Percentiles rank a stretch among this genome's conserved stretches.
Conservation (phyloP, 2,888 invertebrate species). For the Melolontha melolontha region DNA sequence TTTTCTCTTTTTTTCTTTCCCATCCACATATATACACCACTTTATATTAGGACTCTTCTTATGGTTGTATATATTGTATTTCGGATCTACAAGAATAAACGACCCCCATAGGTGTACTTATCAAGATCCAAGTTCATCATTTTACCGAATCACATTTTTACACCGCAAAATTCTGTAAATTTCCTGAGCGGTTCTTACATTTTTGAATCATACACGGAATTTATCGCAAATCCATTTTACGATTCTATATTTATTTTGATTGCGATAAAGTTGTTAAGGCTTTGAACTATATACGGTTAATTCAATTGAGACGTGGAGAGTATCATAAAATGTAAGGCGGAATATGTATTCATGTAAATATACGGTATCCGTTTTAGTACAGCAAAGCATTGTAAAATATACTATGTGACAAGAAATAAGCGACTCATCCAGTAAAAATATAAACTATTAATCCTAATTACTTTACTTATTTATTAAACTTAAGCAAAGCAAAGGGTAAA, state of each 20-base stretch:
- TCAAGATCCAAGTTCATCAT: slow-evolving; percentile 54
- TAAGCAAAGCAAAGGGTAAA: too few species aligned
- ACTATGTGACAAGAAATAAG: too few species aligned
- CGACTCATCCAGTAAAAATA: too few species aligned
- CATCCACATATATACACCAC: slow-evolving; percentile 19
- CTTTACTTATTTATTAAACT: too few species aligned
- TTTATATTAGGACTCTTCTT: slow-evolving; percentile 6
- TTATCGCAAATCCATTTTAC: slow-evolving; percentile 3
- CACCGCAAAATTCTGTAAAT: slow-evolving; percentile 32
- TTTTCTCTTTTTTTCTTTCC: slow-evolving; percentile 49
- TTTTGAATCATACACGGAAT: background rate
- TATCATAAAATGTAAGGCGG: too few species aligned
- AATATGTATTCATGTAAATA: too few species aligned
- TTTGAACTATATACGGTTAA: background rate
- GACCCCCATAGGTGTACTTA: slow-evolving; percentile 55
- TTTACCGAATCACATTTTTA: slow-evolving; percentile 57
- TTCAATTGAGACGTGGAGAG: too few species aligned
- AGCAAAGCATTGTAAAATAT: too few species aligned
- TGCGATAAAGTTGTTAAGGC: background rate
- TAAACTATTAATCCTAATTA: too few species aligned
- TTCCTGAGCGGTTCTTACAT: background rate
- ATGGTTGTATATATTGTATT: slow-evolving; percentile 34
- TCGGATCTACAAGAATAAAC: slow-evolving; percentile 47
- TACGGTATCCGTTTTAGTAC: too few species aligned
- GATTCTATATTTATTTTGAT: slow-evolving; percentile 20